These are phyloP conservation scores for Drosophila colorata DNA, from an alignment of 2,888 invertebrate genomes.

Conservation along the genomic window DNA sequence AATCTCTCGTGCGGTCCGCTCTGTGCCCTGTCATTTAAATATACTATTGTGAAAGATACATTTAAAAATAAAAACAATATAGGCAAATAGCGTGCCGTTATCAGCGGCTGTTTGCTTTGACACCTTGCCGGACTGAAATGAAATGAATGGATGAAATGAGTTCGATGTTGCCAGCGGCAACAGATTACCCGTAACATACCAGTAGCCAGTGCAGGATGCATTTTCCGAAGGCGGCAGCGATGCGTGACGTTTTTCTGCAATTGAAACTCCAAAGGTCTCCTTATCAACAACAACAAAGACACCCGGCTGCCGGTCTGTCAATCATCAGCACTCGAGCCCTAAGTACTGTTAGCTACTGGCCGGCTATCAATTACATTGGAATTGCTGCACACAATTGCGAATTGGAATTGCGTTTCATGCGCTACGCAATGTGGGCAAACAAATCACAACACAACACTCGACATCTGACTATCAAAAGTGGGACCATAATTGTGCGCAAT, in stretches of 20 bases:
- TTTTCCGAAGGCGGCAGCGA: background rate
- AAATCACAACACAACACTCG: slow-evolving; percentile 56
- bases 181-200: slow-evolving; percentile 1
- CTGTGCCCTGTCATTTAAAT: slow-evolving; percentile 8
- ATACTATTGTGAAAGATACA: slow-evolving; percentile 30
- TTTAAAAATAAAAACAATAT: slow-evolving; percentile 23
- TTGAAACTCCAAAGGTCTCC: slow-evolving; percentile 23
- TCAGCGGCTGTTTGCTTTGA: slow-evolving; percentile 27
- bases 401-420: slow-evolving; percentile 49
- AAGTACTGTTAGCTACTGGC: slow-evolving; percentile 2
- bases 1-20: slow-evolving; percentile 8
- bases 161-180: background rate
- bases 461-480: slow-evolving; percentile 49
- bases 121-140: background rate
- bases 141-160: slow-evolving; percentile 23
- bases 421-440: slow-evolving; percentile 63
- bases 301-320: slow-evolving; percentile 14
- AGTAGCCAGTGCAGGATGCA: background rate
- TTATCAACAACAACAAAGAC: slow-evolving; percentile 4
- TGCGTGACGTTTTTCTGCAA: slow-evolving; percentile 14
- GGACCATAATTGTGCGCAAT: slow-evolving; percentile 64
- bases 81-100: slow-evolving; percentile 29
- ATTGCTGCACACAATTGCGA: slow-evolving; percentile 42
- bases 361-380: slow-evolving; percentile 58
- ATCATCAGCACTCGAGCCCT: slow-evolving; percentile 1